Percentiles rank a stretch among this genome's conserved stretches.
phyloP scores from a whole-genome alignment of 2,888 invertebrate species.

The Epistrophella euchroma region DNA sequence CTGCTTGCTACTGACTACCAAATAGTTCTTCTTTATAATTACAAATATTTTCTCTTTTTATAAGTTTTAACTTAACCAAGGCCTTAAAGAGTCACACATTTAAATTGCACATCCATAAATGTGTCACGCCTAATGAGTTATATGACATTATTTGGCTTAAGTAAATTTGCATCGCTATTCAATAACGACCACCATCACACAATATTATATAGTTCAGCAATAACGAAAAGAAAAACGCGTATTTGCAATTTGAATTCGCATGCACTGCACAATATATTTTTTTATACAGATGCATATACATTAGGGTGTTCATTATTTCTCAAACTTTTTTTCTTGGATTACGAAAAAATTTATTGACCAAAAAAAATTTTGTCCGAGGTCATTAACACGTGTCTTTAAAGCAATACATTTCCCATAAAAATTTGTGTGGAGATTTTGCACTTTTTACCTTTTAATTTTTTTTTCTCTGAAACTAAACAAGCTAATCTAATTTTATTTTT shows the following conservation, averaged over 20 bases:
- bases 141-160: slow-evolving; percentile 48
- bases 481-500: too few relatives aligned
- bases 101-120: slow-evolving; percentile 36
- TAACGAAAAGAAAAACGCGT: slow-evolving; percentile 17
- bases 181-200: slow-evolving; percentile 26
- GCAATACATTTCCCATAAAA: too few relatives aligned
- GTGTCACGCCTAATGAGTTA: slow-evolving; percentile 57
- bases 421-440: too few relatives aligned
- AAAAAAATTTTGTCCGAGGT: too few relatives aligned
- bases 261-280: slow-evolving; percentile 23
- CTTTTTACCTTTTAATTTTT: too few relatives aligned
- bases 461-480: too few relatives aligned
- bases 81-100: slow-evolving; percentile 1
- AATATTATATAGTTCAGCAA: slow-evolving; percentile 25
- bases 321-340: too few relatives aligned
- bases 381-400: too few relatives aligned
- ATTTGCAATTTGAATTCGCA: slow-evolving; percentile 45
- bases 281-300: background rate
- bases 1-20: too few relatives aligned
- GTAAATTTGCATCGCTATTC: slow-evolving; percentile 60
- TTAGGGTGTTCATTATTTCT: too few relatives aligned
- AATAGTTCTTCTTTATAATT: background rate
- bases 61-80: slow-evolving; percentile 51
- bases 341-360: too few relatives aligned
- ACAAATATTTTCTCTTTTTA: background rate